phyloP scores from a whole-genome alignment of 2,888 invertebrate species.

The Noctua janthe region DNA sequence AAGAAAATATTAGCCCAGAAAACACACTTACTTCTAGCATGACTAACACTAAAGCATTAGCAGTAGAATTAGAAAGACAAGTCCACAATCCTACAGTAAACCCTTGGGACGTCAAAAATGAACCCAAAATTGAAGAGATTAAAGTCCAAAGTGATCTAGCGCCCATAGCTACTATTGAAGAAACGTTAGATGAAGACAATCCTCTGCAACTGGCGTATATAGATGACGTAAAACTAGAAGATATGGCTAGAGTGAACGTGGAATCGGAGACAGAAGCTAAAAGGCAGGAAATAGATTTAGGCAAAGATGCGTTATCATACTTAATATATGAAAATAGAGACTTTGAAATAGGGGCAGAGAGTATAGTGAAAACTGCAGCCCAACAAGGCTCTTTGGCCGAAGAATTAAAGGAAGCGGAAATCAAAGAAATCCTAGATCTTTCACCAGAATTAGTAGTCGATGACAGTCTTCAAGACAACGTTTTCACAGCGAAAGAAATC shows the following conservation, averaged over 20 bases:
- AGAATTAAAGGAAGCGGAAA: slow-evolving; percentile 84
- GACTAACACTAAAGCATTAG: slow-evolving; percentile 83
- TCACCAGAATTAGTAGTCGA: slow-evolving; percentile 86
- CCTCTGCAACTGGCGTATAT: slow-evolving; percentile 78
- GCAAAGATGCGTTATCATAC: slow-evolving; percentile 85
- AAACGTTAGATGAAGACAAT: slow-evolving; percentile 78
- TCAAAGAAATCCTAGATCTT: slow-evolving; percentile 82
- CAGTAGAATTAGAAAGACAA: slow-evolving; percentile 80
- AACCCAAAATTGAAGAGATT: slow-evolving; percentile 74
- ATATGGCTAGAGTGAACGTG: slow-evolving; percentile 60
- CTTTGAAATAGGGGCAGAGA: slow-evolving; percentile 70
- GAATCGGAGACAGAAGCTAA: slow-evolving; percentile 66
- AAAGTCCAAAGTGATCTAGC: slow-evolving; percentile 79
- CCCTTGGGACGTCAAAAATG: slow-evolving; percentile 77
- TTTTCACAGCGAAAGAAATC: slow-evolving; percentile 78
- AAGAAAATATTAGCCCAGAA: slow-evolving; percentile 92
- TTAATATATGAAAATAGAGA: slow-evolving; percentile 82
- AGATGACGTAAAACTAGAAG: slow-evolving; percentile 79
- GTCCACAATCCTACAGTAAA: slow-evolving; percentile 71
- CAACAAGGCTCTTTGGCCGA: slow-evolving; percentile 80
- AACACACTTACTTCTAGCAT: slow-evolving; percentile 89
- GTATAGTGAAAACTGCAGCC: slow-evolving; percentile 56
- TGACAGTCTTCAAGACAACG: slow-evolving; percentile 79
- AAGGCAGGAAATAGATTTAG: slow-evolving; percentile 81
- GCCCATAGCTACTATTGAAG: slow-evolving; percentile 86